These are phyloP conservation scores for Lordiphosa clarofinis DNA, from an alignment of 1,140 invertebrate species.

Conservation along the genomic window DNA sequence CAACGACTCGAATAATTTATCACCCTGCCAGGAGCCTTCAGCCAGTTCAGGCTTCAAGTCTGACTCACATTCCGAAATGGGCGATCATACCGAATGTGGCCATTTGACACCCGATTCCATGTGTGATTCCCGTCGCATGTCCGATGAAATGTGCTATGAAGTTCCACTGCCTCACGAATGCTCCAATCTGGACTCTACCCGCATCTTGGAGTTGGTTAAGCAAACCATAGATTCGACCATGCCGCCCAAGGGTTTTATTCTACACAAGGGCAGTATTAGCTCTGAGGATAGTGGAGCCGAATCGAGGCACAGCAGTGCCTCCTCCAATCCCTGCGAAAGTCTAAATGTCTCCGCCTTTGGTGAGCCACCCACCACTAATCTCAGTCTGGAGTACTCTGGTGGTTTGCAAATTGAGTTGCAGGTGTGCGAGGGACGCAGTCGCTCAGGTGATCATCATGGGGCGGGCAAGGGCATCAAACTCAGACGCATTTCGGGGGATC, in stretches of 20 bases:
- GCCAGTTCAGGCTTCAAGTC: constrained; percentile 79
- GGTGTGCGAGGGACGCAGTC: constrained; percentile 87
- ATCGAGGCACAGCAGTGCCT: constrained; percentile 57
- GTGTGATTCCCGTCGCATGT: constrained; percentile 77
- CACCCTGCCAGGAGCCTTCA: constrained; percentile 78
- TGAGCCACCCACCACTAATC: constrained; percentile 80
- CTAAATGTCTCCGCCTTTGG: constrained; percentile 1
- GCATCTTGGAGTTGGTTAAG: constrained; percentile 91
- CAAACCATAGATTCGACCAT: constrained; percentile 89
- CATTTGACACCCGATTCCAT: constrained; percentile 77
- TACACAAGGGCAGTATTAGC: constrained; percentile 76
- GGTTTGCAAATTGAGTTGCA: constrained; percentile 93
- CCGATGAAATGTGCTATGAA: constrained; percentile 83
- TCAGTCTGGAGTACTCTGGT: constrained; percentile 89
- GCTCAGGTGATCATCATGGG: constrained; percentile 82
- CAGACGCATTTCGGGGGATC: constrained; percentile 94
- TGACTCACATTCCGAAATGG: constrained; percentile 78
- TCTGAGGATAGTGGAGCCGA: constrained; percentile 61
- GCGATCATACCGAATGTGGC: constrained; percentile 76
- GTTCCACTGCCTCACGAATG: constrained; percentile 89
- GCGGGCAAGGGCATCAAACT: constrained; percentile 90
- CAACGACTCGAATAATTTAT: constrained; percentile 82
- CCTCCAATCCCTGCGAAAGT: constrained; percentile 27
- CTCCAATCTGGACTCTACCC: constrained; percentile 87
- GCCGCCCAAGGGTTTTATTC: constrained; percentile 87